Conservation (phyloP, 2,888 invertebrate genomes). For the Lapara coniferarum region DNA sequence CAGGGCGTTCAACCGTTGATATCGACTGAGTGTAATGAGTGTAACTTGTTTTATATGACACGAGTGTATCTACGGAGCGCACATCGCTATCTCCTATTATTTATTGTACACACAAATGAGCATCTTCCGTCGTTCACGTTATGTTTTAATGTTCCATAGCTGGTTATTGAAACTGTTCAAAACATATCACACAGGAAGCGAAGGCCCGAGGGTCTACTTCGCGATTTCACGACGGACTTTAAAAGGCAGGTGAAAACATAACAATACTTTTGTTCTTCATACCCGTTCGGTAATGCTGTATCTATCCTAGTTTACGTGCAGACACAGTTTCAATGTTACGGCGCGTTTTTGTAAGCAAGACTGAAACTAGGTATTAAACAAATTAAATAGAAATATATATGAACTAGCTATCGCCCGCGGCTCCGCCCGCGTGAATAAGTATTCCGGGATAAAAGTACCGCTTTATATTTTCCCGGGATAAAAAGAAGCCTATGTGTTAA, state of each 20-base stretch:
- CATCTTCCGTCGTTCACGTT: conserved; percentile 51
- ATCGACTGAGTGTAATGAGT: conserved; percentile 55
- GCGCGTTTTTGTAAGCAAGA: background rate
- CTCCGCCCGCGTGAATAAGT: no score
- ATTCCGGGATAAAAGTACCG: no score
- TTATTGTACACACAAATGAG: conserved; percentile 74
- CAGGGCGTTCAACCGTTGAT: conserved; percentile 78
- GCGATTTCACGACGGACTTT: conserved; percentile 18
- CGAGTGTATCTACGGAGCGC: conserved; percentile 54
- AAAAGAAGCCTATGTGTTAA: no score
- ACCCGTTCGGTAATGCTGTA: conserved; percentile 28
- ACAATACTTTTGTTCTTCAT: conserved; percentile 36
- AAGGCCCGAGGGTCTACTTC: background rate
- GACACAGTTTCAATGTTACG: background rate
- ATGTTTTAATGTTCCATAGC: conserved; percentile 34
- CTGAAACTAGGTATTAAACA: background rate
- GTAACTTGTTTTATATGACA: conserved; percentile 48
- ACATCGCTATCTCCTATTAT: conserved; percentile 70
- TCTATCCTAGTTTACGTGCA: background rate
- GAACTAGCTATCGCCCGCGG: no score
- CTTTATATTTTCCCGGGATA: no score
- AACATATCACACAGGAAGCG: conserved; percentile 12
- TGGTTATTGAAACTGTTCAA: conserved; percentile 26
- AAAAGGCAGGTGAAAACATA: conserved; percentile 36
- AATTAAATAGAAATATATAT: background rate